phyloP scores from a whole-genome alignment of 2,888 invertebrate genomes.

The Hylaea fasciaria region DNA sequence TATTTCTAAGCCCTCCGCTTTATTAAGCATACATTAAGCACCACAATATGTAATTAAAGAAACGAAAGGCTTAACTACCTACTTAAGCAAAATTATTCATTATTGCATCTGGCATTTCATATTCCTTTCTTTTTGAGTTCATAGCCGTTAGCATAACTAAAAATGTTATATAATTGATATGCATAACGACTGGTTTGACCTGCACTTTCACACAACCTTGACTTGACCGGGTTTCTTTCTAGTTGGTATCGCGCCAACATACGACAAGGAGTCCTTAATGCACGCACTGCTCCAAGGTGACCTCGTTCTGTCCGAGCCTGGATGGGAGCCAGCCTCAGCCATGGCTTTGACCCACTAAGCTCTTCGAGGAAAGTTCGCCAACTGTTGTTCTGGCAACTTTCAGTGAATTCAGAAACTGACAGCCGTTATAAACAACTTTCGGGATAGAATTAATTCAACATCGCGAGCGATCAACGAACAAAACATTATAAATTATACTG shows the following conservation, averaged over 20 bases:
- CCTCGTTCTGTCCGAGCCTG: constrained; percentile 48
- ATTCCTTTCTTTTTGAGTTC: constrained; percentile 24
- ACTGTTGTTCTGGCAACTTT: constrained; percentile 32
- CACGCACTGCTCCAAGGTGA: constrained; percentile 44
- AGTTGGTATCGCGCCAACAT: constrained; percentile 53
- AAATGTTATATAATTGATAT: constrained; percentile 23
- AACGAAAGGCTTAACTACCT: constrained; percentile 20
- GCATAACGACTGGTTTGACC: constrained; percentile 40
- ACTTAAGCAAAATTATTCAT: constrained; percentile 25
- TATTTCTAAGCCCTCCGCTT: constrained; percentile 5
- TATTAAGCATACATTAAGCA: too few species aligned
- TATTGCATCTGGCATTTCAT: constrained; percentile 29
- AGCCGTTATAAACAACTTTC: constrained; percentile 26
- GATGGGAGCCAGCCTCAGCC: constrained; percentile 52
- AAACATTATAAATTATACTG: not conserved
- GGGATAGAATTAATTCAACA: constrained; percentile 21
- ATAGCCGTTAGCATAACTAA: constrained; percentile 20
- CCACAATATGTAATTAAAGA: constrained; percentile 5
- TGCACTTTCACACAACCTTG: constrained; percentile 52
- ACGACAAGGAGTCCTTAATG: constrained; percentile 41
- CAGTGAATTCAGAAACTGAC: constrained; percentile 24
- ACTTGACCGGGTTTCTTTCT: constrained; percentile 44
- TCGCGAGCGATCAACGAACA: constrained; percentile 10
- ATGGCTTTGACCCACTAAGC: constrained; percentile 54
- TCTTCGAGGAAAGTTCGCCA: constrained; percentile 36